Evolutionary conservation across 2,113 vertebrate species (phyloP).

Genomic region (Asarcornis scutulata): DNA sequence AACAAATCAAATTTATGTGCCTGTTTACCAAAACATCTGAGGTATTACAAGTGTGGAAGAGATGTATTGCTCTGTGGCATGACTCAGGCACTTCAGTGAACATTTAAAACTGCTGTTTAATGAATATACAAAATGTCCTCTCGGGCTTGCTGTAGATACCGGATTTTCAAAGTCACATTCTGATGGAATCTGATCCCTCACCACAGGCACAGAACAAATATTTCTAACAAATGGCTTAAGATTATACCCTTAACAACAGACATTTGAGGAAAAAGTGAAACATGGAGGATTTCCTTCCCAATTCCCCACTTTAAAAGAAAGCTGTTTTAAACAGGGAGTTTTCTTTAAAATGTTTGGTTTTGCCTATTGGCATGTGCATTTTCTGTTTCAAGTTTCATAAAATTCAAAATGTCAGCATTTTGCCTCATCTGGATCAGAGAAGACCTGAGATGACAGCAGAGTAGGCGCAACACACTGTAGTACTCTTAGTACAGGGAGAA

Average conservation of each 20-base stretch:
- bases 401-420: neutral
- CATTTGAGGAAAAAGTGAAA: neutral
- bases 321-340: neutral
- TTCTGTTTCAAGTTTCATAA: neutral
- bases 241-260: neutral
- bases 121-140: neutral
- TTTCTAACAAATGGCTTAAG: neutral
- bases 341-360: neutral
- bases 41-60: neutral
- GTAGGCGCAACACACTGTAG: neutral
- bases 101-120: neutral
- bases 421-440: neutral
- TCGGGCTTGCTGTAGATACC: neutral
- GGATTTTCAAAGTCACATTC: neutral
- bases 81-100: neutral
- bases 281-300: neutral
- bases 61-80: neutral
- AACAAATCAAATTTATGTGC: conserved; percentile 1
- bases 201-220: accelerated
- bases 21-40: conserved; percentile 24
- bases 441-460: neutral
- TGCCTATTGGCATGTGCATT: neutral
- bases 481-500: neutral
- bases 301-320: neutral
- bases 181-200: neutral